phyloP scores from a whole-genome alignment of 2,888 invertebrate genomes.

The Brassicogethes aeneus region DNA sequence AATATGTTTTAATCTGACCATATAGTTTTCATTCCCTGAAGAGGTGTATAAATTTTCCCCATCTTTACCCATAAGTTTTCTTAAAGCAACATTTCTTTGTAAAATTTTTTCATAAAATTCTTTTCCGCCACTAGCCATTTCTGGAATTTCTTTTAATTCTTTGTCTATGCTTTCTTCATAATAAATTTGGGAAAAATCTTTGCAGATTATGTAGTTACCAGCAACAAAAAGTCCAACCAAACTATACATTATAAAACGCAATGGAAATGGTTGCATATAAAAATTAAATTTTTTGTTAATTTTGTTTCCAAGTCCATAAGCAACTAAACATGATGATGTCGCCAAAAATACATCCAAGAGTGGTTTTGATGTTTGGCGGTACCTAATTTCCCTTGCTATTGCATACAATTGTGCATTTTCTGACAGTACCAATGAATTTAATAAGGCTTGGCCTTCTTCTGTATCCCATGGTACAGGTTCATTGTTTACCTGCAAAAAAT shows the following conservation, averaged over 20 bases:
- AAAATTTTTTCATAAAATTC: constrained; percentile 68
- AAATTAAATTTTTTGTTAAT: constrained; percentile 48
- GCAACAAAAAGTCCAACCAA: constrained; percentile 48
- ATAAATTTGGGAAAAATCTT: constrained; percentile 54
- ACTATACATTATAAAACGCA: constrained; percentile 46
- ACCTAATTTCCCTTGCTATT: constrained; percentile 64
- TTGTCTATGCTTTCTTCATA: constrained; percentile 58
- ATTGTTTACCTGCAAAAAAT: constrained; percentile 47
- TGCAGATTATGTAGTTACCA: constrained; percentile 53
- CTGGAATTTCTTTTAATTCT: constrained; percentile 48
- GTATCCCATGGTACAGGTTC: constrained; percentile 57
- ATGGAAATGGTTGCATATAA: constrained; percentile 43
- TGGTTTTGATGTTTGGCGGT: constrained; percentile 50
- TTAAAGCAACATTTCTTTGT: constrained; percentile 63
- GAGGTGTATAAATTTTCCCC: constrained; percentile 55
- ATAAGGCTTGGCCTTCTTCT: constrained; percentile 51
- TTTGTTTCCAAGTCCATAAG: constrained; percentile 45
- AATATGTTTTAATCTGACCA: constrained; percentile 54
- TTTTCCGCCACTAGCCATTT: constrained; percentile 63
- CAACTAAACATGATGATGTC: constrained; percentile 40
- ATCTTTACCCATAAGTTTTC: constrained; percentile 53
- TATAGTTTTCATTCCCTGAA: constrained; percentile 60
- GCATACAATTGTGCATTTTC: constrained; percentile 74
- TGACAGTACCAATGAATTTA: constrained; percentile 60
- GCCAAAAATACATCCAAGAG: constrained; percentile 49